phyloP scores from a whole-genome alignment of 2,888 invertebrate genomes.

The Caenorhabditis wallacei region DNA sequence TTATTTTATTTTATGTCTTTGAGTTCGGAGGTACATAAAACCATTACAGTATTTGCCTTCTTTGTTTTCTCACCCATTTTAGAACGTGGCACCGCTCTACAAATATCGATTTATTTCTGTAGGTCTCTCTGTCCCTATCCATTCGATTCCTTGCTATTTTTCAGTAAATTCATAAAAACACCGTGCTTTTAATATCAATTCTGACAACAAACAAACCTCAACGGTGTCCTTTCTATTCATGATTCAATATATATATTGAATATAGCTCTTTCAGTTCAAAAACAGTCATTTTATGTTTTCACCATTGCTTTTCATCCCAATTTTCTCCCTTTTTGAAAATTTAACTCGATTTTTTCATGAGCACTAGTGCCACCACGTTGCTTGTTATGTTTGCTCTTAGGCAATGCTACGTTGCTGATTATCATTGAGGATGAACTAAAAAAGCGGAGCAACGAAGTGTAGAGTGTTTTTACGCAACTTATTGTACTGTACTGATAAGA shows the following conservation, averaged over 20 bases:
- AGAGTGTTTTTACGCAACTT: constrained; percentile 44
- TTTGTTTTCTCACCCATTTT: no score
- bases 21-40: no score
- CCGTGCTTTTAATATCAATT: constrained; percentile 42
- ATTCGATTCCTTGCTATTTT: background rate
- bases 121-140: background rate
- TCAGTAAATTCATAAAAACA: constrained; percentile 19
- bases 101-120: background rate
- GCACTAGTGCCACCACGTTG: constrained; percentile 36
- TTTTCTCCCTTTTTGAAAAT: background rate
- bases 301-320: background rate
- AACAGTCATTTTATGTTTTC: constrained; percentile 31
- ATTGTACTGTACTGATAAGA: constrained; percentile 36
- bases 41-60: no score
- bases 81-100: no score
- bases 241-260: constrained; percentile 41
- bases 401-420: constrained; percentile 43
- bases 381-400: constrained; percentile 53
- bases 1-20: no score
- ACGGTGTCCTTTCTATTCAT: constrained; percentile 48
- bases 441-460: constrained; percentile 27
- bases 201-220: constrained; percentile 35
- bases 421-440: constrained; percentile 50
- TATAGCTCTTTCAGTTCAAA: constrained; percentile 26
- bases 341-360: constrained; percentile 25